Base-by-base conservation (phyloP, 2,797 vertebrate species). In the Garrulus glandarius region DNA sequence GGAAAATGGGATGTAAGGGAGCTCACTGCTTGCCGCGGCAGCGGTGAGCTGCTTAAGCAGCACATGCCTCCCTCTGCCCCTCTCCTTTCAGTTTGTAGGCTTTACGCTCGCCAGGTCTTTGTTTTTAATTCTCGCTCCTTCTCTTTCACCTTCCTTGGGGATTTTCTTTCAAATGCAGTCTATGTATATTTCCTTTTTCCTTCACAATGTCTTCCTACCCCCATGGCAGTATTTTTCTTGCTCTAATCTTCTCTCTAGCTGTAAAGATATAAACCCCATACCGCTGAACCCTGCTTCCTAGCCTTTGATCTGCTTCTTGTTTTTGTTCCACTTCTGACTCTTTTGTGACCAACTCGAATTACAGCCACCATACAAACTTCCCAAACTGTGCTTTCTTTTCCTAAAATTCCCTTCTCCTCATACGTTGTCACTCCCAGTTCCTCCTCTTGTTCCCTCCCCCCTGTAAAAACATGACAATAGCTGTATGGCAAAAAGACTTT, bases 191-290 rank as follows among this genome's bases (percentile, higher is more conserved):
- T 95, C 96, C 92, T 76, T 92, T 81, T 96, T 90, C 84, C 81
- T 92, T 95, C 92, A 96, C 90, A 97, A 94, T 92, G 87, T 97
- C 96, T 92, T 95, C 94, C 82, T 87, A 97, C 87, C 84, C 92
- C 94, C 92, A 93, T 76, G 84, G 92, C 83, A 95, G 84, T 97
- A 92, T 96, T 97, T 97, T 96, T 95, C 94, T 95, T 97, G 80
- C 87, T 96, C 95, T 97, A 97, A 97, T 97, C 96, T 96, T 97
- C 94, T 95, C 92, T 87, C 74, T 93, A 94, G 91, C 93, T 7
- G 3, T 95, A 96, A 97, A 96, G 92, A 96, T 96, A 96, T 95
- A 96, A 96, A 97, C 95, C 93, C 92, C 93, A 95, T 95, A 96
- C 92, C 0, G 65, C 84, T 95, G 94, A 96, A 95, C 84, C 43